Evolutionary conservation across 2,797 vertebrate species (phyloP), one percentile per base, ranked within the genome.

Genomic region (Lepus oiostolus): DNA sequence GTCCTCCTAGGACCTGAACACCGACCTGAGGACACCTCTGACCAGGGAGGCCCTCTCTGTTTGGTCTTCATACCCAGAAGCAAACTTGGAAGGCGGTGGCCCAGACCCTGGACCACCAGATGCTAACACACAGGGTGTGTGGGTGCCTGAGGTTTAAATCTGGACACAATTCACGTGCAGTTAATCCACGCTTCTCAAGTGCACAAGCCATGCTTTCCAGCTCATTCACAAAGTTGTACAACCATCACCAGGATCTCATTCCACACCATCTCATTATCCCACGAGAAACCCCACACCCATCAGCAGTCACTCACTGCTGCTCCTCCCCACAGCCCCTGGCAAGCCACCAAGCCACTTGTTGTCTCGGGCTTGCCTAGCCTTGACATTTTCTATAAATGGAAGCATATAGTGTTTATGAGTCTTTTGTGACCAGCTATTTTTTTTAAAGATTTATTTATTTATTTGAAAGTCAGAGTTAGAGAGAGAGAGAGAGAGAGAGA

Each of bases 101-200:
- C n/a, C 42, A 21, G 68, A 47, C 4, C 32, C 7, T 4, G 54
- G 19, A 19, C 42, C 4, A 5, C 4, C 54, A n/a, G 76, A 35
- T 26, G 26, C 1, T 81, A 58, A 87, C 47, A 42, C 22, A n/a
- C 21, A 19, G 54, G 21, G 72, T 32, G 28, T 47, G 75, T 71
- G 26, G 13, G 22, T 92, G 12, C n/a, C 60, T 24, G 35, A 72
- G 30, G 38, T 76, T 52, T 24, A 5, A 11, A 71, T 21, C 77
- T 65, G 83, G 67, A 74, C 68, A 62, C 50, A 94, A 91, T 85
- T 75, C 72, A 82, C 71, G 63, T 24, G 13, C 63, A 50, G 75
- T 67, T 91, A 67, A 88, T 62, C 13, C 7, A 65, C 42, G 3
- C 68, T 54, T 91, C 80, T 24, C 35, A 89, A 54, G 28, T 10